phyloP scores from a whole-genome alignment of 2,888 invertebrate genomes.

The Diaphora mendica region DNA sequence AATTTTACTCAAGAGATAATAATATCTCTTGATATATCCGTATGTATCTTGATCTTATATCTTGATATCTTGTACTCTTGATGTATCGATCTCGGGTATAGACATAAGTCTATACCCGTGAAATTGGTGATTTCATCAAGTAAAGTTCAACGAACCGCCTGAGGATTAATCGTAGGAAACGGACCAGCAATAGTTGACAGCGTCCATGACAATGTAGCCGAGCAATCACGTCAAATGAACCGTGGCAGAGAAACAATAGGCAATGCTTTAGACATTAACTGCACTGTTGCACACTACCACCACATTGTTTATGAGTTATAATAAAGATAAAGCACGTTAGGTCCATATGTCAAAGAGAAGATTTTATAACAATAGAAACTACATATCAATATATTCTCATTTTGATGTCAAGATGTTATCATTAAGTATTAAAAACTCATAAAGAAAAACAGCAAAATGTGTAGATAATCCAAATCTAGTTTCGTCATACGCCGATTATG shows the following conservation, averaged over 20 bases:
- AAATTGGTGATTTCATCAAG: conserved; percentile 4
- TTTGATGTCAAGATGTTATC: not conserved
- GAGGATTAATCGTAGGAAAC: not conserved
- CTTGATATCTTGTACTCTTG: too few species aligned
- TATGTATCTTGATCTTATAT: too few species aligned
- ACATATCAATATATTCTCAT: not conserved
- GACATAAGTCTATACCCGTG: not conserved
- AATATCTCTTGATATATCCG: too few species aligned
- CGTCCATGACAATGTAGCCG: not conserved
- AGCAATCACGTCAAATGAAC: conserved; percentile 61
- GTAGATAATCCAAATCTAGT: conserved; percentile 27
- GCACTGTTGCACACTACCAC: conserved; percentile 64
- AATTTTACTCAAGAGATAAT: not conserved
- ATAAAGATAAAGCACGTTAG: conserved; percentile 8
- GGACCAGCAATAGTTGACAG: not conserved
- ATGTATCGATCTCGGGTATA: too few species aligned
- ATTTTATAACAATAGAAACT: not conserved
- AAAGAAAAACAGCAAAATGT: conserved; percentile 11
- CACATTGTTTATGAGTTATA: conserved; percentile 35
- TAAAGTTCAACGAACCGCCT: not conserved
- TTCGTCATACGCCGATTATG: conserved; percentile 14
- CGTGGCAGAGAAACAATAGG: conserved; percentile 69
- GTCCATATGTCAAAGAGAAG: not conserved
- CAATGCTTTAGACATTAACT: conserved; percentile 66
- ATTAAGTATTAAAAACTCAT: not conserved